These are phyloP conservation scores for Micropoecilia bifurca DNA, from an alignment of 2,797 vertebrate genomes.

Conservation along the genomic window DNA sequence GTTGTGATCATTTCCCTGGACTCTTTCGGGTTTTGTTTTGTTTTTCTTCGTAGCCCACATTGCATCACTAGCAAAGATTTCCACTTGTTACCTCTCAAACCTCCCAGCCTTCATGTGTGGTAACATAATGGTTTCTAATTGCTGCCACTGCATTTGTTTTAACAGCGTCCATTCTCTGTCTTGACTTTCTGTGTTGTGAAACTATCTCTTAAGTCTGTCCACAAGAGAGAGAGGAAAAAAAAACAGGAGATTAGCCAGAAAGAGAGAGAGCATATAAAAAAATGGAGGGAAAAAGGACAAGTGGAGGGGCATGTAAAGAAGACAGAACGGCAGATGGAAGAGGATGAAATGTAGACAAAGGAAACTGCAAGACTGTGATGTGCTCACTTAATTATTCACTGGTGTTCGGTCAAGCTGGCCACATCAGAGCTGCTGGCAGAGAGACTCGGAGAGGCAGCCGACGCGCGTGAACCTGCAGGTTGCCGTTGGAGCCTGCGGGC, in stretches of 20 bases:
- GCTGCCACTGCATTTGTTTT: background rate
- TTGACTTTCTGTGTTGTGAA: background rate
- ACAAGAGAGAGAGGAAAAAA: background rate
- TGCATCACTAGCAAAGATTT: background rate
- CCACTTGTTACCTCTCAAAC: background rate
- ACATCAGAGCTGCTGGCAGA: slow-evolving; percentile 58
- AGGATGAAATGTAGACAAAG: slow-evolving; percentile 22
- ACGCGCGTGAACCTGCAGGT: slow-evolving; percentile 27
- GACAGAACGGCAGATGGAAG: slow-evolving; percentile 36
- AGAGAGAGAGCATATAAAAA: background rate
- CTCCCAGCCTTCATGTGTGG: background rate
- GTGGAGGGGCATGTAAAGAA: slow-evolving; percentile 18
- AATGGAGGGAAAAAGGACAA: background rate
- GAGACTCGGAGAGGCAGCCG: slow-evolving; percentile 26
- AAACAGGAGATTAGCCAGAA: background rate
- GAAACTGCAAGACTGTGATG: slow-evolving; percentile 54
- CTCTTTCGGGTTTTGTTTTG: background rate
- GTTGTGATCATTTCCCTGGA: background rate
- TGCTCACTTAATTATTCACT: slow-evolving; percentile 72
- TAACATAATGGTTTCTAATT: background rate
- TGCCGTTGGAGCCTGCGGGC: slow-evolving; percentile 9
- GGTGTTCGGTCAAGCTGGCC: slow-evolving; percentile 64
- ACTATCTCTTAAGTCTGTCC: background rate
- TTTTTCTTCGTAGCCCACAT: background rate
- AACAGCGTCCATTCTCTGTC: background rate